These are phyloP conservation scores for Luperina testacea DNA, from an alignment of 2,888 invertebrate species.

Conservation along the genomic window DNA sequence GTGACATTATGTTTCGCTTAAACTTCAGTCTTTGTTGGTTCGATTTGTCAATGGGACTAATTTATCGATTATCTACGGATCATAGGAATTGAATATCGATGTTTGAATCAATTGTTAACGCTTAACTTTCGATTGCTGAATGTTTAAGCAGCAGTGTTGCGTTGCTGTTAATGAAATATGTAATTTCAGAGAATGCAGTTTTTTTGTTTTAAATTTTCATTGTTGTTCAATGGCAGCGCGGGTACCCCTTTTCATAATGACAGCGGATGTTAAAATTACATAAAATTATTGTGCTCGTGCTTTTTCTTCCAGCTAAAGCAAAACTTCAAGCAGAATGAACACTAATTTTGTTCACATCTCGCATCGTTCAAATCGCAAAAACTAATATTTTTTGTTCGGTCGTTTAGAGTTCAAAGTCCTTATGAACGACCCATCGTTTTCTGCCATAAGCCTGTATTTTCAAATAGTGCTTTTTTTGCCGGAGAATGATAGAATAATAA, in stretches of 20 bases:
- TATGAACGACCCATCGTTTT: not conserved
- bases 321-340: conserved; percentile 34
- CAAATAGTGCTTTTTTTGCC: not conserved
- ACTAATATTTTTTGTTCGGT: conserved; percentile 16
- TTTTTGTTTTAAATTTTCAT: conserved; percentile 34
- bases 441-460: conserved; percentile 1
- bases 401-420: conserved; percentile 29
- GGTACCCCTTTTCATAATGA: not conserved
- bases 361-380: conserved; percentile 12
- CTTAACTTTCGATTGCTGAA: conserved; percentile 32
- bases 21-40: conserved; percentile 10
- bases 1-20: conserved; percentile 25
- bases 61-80: conserved; percentile 48
- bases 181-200: conserved; percentile 3
- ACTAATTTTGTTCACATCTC: conserved; percentile 36
- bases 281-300: conserved; percentile 28
- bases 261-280: conserved; percentile 44
- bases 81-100: conserved; percentile 47
- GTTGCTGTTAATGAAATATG: conserved; percentile 26
- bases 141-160: conserved; percentile 31
- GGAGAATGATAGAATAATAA: not conserved
- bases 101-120: conserved; percentile 36
- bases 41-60: conserved; percentile 44
- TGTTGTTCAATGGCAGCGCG: conserved; percentile 21
- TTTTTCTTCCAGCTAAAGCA: conserved; percentile 24